Evolutionary conservation across 2,888 invertebrate species (phyloP).

Genomic region (Eucera pruinosa): DNA sequence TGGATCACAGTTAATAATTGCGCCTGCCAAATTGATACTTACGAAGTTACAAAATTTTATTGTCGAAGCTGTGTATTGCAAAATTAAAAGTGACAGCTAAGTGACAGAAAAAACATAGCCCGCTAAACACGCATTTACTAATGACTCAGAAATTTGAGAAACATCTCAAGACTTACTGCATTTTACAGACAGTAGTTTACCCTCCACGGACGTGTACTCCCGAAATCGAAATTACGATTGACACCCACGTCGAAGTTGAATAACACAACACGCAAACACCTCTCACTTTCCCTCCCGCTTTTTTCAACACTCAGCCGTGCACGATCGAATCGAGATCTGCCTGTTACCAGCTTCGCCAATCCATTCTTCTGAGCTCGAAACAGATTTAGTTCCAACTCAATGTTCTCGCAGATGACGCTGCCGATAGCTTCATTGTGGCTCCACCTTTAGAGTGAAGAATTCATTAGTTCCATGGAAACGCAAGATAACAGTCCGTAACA

Average conservation of each 20-base stretch:
- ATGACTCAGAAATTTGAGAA: slow-evolving; percentile 11
- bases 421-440: slow-evolving; percentile 30
- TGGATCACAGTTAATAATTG: neutral
- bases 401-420: slow-evolving; percentile 3
- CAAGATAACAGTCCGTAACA: slow-evolving; percentile 34
- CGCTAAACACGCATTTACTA: neutral
- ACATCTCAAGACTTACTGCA: slow-evolving; percentile 54
- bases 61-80: neutral
- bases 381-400: slow-evolving; percentile 33
- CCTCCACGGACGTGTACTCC: neutral
- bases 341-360: slow-evolving; percentile 35
- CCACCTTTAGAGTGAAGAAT: slow-evolving; percentile 48
- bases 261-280: slow-evolving; percentile 37
- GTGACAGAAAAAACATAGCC: slow-evolving; percentile 4
- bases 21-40: slow-evolving; percentile 6
- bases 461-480: slow-evolving; percentile 53
- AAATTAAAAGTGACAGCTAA: slow-evolving; percentile 49
- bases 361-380: slow-evolving; percentile 33
- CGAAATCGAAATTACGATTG: slow-evolving; percentile 26
- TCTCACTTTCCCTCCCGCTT: slow-evolving; percentile 45
- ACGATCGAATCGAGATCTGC: slow-evolving; percentile 44
- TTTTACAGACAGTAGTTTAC: slow-evolving; percentile 28
- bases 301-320: slow-evolving; percentile 31
- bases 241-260: slow-evolving; percentile 10
- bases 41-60: no score